Base-by-base conservation (phyloP, 2,113 vertebrate species). In the Chaetops frenatus region DNA sequence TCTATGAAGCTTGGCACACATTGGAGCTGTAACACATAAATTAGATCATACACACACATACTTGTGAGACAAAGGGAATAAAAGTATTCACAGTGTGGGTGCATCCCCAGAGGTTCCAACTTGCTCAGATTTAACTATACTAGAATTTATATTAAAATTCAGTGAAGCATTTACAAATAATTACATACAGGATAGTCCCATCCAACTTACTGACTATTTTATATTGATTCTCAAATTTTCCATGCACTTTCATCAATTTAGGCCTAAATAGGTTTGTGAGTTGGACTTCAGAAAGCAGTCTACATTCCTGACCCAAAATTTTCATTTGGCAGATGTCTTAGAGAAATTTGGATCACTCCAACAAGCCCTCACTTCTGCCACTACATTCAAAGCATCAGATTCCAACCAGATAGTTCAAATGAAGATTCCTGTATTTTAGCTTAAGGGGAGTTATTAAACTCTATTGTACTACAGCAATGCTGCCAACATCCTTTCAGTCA, bases 1-100 rank as follows among this genome's bases (percentile, higher is more conserved):
- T 97, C 87, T 93, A 98, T 93, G 86, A 98, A 98, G 72, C 36
- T 4, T 29, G 96, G 97, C 18, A 56, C 89, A 85, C 36, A n/a
- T 33, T 74, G 86, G 17, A 84, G 58, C 97, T 98, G 95, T 35
- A 97, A 94, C 11, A 90, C 78, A 86, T 36, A 35, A 67, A 77
- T 54, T 6, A 4, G 4, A 70, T 35, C 29, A 83, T 2, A 50
- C 2, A 48, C 2, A 27, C 15, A 53, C 0, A 9, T 36, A 47
- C n/a, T 38, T 67, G 48, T 11, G 8, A 86, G 29, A 91, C 35
- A 77, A 82, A 67, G 0, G n/a, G 12, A 73, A 85, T 9, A 42
- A 48, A 31, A 65, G 12, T 7, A 45, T 57, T 76, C 22, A 76
- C 22, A 64, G 25, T 4, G 10, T 28, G 61, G 13, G 29, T 10